Base-by-base conservation (phyloP, 2,113 vertebrate genomes). In the Semnornis frantzii region DNA sequence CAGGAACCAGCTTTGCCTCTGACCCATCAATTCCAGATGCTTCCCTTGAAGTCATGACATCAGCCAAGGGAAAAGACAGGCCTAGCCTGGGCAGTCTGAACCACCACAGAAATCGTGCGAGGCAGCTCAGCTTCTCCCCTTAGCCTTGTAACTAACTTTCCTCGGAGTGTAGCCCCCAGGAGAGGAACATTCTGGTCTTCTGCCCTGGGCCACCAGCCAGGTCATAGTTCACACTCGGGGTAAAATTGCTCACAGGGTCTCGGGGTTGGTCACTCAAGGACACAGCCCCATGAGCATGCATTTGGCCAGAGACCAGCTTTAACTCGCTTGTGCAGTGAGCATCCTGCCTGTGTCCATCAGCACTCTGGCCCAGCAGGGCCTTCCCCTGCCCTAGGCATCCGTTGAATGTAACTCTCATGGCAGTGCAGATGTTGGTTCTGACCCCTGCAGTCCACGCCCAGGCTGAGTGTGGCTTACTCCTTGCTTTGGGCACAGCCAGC, bases 201-300 rank as follows among this genome's bases (percentile, higher is more conserved):
- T 28, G 4, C 6, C 19, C 34, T 21, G 4, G 10, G 20, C 34
- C 14, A 31, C 28, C 15, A 6, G 25, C 37, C 27, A 52, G 14
- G 8, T 21, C 16, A 3, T 1, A 0, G 39, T 50, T 66, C 18
- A 15, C 13, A 7, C 10, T 25, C 4, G 0, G 12, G 16, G 30
- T 25, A 54, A 30, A 19, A 42, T 14, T 0, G 0, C 37, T 72
- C 42, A 17, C 0, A 0, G 13, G 19, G 31, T 31, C 23, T 18
- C 50, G 46, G 14, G 11, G 7, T 1, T 15, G 12, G 14, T 23
- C 65, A 25, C 46, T 57, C 50, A 42, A n/a, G 6, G 6, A 42
- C 44, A 76, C 31, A 33, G 37, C 19, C 23, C 31, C 5, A 6
- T 6, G 12, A 44, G 12, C 3, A 0, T 30, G 57, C 6, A 0